These are phyloP conservation scores for Sciaenops ocellatus DNA, from an alignment of 2,797 vertebrate species.

Conservation along the genomic window DNA sequence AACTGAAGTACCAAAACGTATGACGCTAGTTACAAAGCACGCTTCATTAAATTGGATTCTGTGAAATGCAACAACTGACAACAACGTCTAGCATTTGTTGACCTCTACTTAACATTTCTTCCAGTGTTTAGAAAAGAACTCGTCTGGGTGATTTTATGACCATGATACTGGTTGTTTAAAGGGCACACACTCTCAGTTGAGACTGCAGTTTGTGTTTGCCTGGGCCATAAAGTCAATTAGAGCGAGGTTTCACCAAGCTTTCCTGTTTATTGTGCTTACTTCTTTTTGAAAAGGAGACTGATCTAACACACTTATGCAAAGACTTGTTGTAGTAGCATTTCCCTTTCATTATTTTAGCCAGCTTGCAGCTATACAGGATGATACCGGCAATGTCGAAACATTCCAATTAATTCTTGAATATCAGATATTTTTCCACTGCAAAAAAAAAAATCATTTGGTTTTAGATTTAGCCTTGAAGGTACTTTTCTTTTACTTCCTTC, in stretches of 20 bases:
- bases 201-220: constrained; percentile 60
- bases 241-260: constrained; percentile 21
- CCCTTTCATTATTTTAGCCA: neutral
- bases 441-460: no score
- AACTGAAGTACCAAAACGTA: neutral
- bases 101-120: constrained; percentile 30
- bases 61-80: constrained; percentile 30
- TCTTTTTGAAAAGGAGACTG: constrained; percentile 10
- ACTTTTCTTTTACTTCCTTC: no score
- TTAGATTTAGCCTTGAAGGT: no score
- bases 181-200: constrained; percentile 44
- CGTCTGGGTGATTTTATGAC: constrained; percentile 45
- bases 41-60: neutral
- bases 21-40: constrained; percentile 4
- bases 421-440: no score
- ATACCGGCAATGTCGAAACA: neutral
- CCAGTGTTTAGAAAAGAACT: constrained; percentile 43
- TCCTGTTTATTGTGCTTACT: constrained; percentile 42
- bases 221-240: constrained; percentile 68
- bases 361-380: neutral
- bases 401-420: no score
- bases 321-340: neutral
- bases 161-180: constrained; percentile 51
- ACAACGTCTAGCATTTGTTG: constrained; percentile 12
- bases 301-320: neutral